Evolutionary conservation across 2,113 vertebrate genomes (phyloP), one percentile per base, ranked within the genome.

Genomic region (Pteropus alecto): DNA sequence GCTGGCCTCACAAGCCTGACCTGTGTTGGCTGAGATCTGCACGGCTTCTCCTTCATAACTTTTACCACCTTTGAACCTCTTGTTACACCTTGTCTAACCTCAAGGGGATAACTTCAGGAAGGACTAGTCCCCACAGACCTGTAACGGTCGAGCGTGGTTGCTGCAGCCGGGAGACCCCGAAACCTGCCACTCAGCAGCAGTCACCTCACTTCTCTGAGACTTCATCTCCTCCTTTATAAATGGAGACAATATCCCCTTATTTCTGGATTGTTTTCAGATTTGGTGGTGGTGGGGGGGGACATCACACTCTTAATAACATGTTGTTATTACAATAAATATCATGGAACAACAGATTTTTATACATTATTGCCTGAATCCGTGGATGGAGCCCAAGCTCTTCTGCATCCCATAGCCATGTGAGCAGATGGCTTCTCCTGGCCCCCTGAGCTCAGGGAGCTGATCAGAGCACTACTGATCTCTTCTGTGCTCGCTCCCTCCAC

Each of bases 131-230:
- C 0, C 4, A 24, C 13, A 35, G 11, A 24, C 26, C 26, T 41
- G 4, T 26, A 35, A 24, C 33, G 16, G 6, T 5, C 19, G 26
- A 33, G 21, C 16, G 0, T 3, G 6, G 35, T 6, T 19, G 41
- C 48, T 77, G n/a, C 5, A 4, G 22, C 33, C 22, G 19, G 79
- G 81, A 77, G 56, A 46, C 35, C 48, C 12, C 22, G 8, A 19
- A 26, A 19, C 51, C 18, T 18, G 10, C 30, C 1, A 1, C 33
- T 61, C 77, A 33, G 21, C 2, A n/a, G 41, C 26, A 8, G 26
- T n/a, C 7, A 2, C 24, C 28, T 56, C 26, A 1, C 28, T 30
- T 81, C 63, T 38, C 60, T 16, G 43, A 79, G 74, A 48, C 7
- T 2, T 78, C 26, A 8, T 30, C 38, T 73, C 35, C 16, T 65